These are phyloP conservation scores for Gallinago undulata DNA, from an alignment of 2,113 vertebrate genomes.

Conservation along the genomic window DNA sequence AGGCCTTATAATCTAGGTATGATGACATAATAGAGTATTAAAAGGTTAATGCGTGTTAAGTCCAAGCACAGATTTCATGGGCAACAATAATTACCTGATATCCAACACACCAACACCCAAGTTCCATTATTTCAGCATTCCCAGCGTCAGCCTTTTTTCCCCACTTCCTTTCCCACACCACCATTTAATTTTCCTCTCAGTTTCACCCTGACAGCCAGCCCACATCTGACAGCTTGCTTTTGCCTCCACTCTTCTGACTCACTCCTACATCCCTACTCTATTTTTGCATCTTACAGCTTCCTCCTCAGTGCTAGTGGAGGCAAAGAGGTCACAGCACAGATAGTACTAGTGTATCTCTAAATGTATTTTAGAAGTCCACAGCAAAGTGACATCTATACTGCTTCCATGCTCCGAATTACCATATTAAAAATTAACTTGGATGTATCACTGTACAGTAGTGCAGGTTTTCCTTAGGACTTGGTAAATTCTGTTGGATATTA, in stretches of 20 bases:
- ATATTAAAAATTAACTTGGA: background rate
- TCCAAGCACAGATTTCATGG: background rate
- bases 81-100: background rate
- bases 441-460: background rate
- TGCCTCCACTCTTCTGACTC: slow-evolving; percentile 46
- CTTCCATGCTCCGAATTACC: background rate
- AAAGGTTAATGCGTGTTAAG: background rate
- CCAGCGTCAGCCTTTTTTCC: background rate
- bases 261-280: slow-evolving; percentile 18
- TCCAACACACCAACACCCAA: background rate
- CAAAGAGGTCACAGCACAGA: slow-evolving; percentile 11
- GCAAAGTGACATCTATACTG: background rate
- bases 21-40: slow-evolving; percentile 10
- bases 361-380: background rate
- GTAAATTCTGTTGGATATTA: background rate
- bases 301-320: background rate
- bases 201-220: slow-evolving; percentile 39
- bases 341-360: background rate
- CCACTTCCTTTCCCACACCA: background rate
- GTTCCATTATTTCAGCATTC: background rate
- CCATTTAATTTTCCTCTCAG: slow-evolving; percentile 3
- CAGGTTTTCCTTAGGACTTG: background rate
- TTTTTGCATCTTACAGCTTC: slow-evolving; percentile 27
- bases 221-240: slow-evolving; percentile 46
- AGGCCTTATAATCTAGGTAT: background rate